These are phyloP conservation scores for Drosophila sordidapex DNA, from an alignment of 2,888 invertebrate species.

Conservation along the genomic window DNA sequence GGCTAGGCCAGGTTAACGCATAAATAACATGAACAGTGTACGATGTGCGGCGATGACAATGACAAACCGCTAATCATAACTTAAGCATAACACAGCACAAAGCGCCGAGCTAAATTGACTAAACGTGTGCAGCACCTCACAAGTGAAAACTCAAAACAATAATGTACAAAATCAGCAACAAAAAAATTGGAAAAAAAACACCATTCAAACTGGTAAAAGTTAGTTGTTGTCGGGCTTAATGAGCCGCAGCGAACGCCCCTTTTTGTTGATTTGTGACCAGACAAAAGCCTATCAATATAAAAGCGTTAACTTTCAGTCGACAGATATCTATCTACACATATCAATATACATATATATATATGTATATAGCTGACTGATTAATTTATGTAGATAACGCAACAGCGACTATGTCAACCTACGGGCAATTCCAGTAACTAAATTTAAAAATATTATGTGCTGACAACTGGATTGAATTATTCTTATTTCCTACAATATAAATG, in stretches of 20 bases:
- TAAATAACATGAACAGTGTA: conserved; percentile 40
- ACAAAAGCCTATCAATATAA: conserved; percentile 17
- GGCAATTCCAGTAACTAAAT: not conserved
- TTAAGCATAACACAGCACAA: conserved; percentile 66
- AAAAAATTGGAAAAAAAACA: conserved; percentile 17
- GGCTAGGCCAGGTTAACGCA: conserved; percentile 35
- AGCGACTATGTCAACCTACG: not conserved
- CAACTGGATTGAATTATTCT: not conserved
- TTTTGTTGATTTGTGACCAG: conserved; percentile 37
- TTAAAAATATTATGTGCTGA: not conserved
- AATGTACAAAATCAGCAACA: conserved; percentile 38
- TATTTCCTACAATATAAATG: not conserved
- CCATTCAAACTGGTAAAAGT: conserved; percentile 64
- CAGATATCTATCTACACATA: not conserved
- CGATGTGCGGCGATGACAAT: conserved; percentile 54
- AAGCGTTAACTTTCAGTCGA: conserved; percentile 12
- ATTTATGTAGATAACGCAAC: not conserved
- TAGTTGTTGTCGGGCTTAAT: conserved; percentile 53
- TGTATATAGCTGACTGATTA: not conserved
- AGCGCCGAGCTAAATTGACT: conserved; percentile 41
- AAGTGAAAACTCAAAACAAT: conserved; percentile 69
- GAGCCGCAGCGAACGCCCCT: conserved; percentile 56
- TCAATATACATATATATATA: not conserved
- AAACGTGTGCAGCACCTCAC: conserved; percentile 67
- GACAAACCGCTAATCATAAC: conserved; percentile 75